Evolutionary conservation across 2,888 invertebrate genomes (phyloP), one percentile per base, ranked within the genome.

Genomic region (Stratiomys singularior): DNA sequence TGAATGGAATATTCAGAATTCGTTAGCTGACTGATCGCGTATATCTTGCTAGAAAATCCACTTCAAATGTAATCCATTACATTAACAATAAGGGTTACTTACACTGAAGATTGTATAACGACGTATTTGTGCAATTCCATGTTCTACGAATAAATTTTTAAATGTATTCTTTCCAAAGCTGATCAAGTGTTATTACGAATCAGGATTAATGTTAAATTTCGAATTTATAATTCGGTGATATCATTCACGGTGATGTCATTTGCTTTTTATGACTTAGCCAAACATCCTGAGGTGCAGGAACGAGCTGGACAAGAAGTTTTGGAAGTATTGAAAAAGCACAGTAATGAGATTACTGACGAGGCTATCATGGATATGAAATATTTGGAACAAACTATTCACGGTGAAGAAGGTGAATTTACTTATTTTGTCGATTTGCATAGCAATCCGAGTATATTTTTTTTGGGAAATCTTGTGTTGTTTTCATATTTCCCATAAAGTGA

Each of bases 311-410:
- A 79, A 1, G 84, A 86, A 67, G 13, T 67, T 4, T 1, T 21
- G 37, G 67, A 30, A 2, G 67, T 27, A n/a, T 82, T 85, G 1
- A 81, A 82, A 9, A 79, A 76, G 5, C 82, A 81, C 71, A 79
- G 85, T 74, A 77, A 82, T 11, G 81, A 84, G 1, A 5, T 76
- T 7, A 82, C 81, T 0, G 85, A 86, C 46, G 87, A 86, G 1
- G 82, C 82, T 13, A 78, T 86, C 71, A 83, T 81, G 25, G 81
- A 84, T 76, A 84, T 86, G 85, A 77, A 81, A 1, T 85, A 84
- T 46, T 67, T 86, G 63, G 83, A 86, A 15, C 84, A 84, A 80
- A 79, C 84, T 0, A 81, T 87, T 5, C 81, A 82, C 63, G 85
- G 85, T 84, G 60, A 82, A 82, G 37, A 37, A 9, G 9, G 37